Percentiles rank a stretch among this genome's conserved stretches.
phyloP scores from a whole-genome alignment of 2,888 invertebrate genomes.

The Drosophila crucigera region DNA sequence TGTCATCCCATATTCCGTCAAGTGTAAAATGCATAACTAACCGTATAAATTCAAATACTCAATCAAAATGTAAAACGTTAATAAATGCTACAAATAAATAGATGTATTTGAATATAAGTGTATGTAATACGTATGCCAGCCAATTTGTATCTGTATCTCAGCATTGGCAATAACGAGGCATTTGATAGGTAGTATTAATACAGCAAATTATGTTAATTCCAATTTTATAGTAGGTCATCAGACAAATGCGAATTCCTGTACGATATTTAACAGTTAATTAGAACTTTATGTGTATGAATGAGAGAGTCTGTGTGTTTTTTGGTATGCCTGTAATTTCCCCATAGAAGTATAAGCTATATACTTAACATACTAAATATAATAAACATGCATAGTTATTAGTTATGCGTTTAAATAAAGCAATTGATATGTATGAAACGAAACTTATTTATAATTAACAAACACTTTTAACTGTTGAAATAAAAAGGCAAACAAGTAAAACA shows the following conservation, averaged over 20 bases:
- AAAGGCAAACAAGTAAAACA: constrained; percentile 18
- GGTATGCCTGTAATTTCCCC: constrained; percentile 23
- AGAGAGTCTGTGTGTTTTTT: constrained; percentile 5
- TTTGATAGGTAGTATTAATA: constrained; percentile 36
- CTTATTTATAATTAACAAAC: constrained; percentile 30
- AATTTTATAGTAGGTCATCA: constrained; percentile 48
- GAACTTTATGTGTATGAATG: constrained; percentile 34
- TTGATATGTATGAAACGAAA: constrained; percentile 61
- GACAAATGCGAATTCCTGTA: constrained; percentile 69
- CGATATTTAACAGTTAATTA: constrained; percentile 66
- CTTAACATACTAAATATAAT: constrained; percentile 25
- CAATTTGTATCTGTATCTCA: constrained; percentile 47
- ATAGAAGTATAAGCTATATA: constrained; percentile 29
- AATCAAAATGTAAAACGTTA: constrained; percentile 22
- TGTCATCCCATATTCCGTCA: constrained; percentile 13
- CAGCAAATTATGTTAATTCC: constrained; percentile 48
- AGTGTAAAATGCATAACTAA: constrained; percentile 19
- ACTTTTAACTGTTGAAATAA: constrained; percentile 65
- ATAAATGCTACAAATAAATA: constrained; percentile 4
- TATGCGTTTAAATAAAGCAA: constrained; percentile 67
- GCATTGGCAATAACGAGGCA: constrained; percentile 24
- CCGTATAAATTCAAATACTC: constrained; percentile 28
- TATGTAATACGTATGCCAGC: constrained; percentile 50
- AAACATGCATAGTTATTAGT: constrained; percentile 41
- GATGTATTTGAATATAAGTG: constrained; percentile 9